Evolutionary conservation across 2,113 vertebrate genomes (phyloP), one percentile per base, ranked within the genome.

Genomic region (Anhinga anhinga): DNA sequence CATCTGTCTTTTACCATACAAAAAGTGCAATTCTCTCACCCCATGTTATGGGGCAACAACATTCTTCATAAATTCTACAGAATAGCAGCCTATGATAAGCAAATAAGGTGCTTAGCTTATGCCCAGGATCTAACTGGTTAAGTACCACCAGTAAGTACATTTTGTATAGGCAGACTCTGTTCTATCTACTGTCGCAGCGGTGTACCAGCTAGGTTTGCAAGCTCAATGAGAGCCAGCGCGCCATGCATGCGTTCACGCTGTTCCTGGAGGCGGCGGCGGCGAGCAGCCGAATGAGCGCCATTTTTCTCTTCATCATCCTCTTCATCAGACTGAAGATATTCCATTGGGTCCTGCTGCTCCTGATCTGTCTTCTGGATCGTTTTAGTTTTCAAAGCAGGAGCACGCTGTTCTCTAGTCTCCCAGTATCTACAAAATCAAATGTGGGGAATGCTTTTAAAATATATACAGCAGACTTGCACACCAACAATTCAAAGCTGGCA

Each of bases 101-200:
- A 98, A 98, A 98, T 99, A 99, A 99, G 99, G 99, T 99, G 99
- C 99, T 99, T 99, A 99, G 99, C 99, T 99, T 99, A 98, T 98
- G 98, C 98, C 97, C 97, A 96, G 87, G 87, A 95, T 96, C 97
- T 98, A 98, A 98, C 95, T 98, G 96, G 93, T 95, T 96, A 97
- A 97, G 97, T 95, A 97, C 71, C 93, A 92, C 97, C 90, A 98
- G 97, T 93, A 98, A 96, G 96, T 97, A 97, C 22, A 32, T 94
- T 92, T 87, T 92, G 88, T 89, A 96, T 82, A 93, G 93, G 88
- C 91, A 86, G 83, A 85, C 86, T 92, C 95, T 66, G 70, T 71
- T 10, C 10, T 36, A 40, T 91, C 97, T 98, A 98, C 97, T 98
- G 97, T 67, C 98, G 86, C 36, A 98, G 97, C 22, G 98, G 99